Evolutionary conservation across 2,113 vertebrate species (phyloP), one percentile per base, ranked within the genome.

Genomic region (Noturus placidus): DNA sequence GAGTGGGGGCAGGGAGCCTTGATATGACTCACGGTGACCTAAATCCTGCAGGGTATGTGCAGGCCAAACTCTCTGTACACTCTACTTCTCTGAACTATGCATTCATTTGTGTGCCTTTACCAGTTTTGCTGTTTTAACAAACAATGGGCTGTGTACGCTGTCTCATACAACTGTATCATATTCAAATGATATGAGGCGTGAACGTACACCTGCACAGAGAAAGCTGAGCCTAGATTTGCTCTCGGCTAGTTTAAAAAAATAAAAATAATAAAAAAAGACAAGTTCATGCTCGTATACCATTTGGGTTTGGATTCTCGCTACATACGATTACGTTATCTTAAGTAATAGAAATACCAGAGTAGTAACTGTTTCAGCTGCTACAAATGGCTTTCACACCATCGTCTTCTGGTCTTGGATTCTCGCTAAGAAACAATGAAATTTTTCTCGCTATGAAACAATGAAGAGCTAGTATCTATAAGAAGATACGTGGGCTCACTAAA

Each of bases 11-110:
- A 83, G 84, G 89, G 87, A 61, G 14, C 50, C 69, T 88, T 77
- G 59, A 87, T 61, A 82, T 89, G 88, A 89, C 86, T 89, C 88
- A 84, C 59, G 69, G 76, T 86, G 86, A 89, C 88, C 87, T 76
- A 91, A 88, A 89, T 91, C 82, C 88, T 72, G 25, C 52, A 33
- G 69, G 61, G 52, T 72, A 56, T 59, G 52, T 86, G 81, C 69
- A 84, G 67, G 83, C 76, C 13, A 84, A 80, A 88, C 85, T 76
- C 85, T 84, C 84, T 83, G 86, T 86, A 84, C 82, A 54, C 67
- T 74, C 38, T 50, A 88, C 50, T 52, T 63, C 27, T 20, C 46
- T 5, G 42, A 72, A 88, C 65, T 42, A 69, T 27, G 59, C 33
- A 25, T 77, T 25, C n/a, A 22, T 79, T 74, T 84, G 35, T 38